Conservation (phyloP, 2,888 invertebrate genomes). For the Nymphalis c-album region DNA sequence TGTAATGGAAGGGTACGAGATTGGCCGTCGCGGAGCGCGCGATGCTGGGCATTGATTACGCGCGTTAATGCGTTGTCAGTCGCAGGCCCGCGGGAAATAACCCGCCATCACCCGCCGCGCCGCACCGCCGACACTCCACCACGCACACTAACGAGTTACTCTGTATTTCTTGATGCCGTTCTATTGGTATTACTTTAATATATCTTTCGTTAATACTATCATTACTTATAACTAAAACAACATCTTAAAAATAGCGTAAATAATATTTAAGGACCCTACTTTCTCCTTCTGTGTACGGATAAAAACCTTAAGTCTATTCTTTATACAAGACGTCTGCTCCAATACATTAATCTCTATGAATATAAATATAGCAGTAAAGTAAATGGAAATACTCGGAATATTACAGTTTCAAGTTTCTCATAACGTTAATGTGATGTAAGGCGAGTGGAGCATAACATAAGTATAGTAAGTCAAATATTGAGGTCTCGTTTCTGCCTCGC, state of each 20-base stretch:
- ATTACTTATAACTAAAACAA: no score
- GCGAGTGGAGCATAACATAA: not conserved
- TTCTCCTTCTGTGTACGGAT: no score
- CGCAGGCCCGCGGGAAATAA: slow-evolving; percentile 14
- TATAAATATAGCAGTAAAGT: not conserved
- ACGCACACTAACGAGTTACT: not conserved
- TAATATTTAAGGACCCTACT: no score
- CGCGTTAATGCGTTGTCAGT: slow-evolving; percentile 13
- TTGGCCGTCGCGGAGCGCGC: not conserved
- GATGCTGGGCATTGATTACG: not conserved
- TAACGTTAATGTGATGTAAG: slow-evolving; percentile 5
- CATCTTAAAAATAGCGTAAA: no score
- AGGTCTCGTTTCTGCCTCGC: not conserved
- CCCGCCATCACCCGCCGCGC: not conserved
- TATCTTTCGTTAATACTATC: no score
- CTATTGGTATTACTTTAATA: no score
- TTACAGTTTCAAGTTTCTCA: slow-evolving; percentile 10
- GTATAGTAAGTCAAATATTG: slow-evolving; percentile 4
- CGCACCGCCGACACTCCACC: not conserved
- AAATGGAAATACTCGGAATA: slow-evolving; percentile 1
- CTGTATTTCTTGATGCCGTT: no score
- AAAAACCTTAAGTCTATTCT: not conserved
- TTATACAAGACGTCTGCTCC: not conserved
- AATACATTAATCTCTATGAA: not conserved
- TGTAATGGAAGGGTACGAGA: not conserved